phyloP scores from a whole-genome alignment of 2,113 vertebrate species.

The Regulus satrapa region DNA sequence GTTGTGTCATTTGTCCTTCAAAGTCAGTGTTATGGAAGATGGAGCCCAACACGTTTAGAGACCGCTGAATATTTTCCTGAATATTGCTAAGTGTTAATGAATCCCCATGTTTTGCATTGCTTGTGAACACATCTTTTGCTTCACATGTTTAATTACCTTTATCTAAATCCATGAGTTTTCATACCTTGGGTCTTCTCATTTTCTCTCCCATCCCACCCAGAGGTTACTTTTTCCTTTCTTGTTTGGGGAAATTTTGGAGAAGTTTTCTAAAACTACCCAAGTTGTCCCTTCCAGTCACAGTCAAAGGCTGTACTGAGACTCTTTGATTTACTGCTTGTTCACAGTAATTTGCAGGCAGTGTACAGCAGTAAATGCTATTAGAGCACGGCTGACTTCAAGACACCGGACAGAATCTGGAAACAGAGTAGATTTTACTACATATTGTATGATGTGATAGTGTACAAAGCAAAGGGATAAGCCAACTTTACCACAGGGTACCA shows the following conservation, averaged over 20 bases:
- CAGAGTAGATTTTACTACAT: neutral
- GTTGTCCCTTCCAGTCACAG: neutral
- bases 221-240: neutral
- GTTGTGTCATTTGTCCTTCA: neutral
- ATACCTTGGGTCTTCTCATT: neutral
- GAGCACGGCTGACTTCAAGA: neutral
- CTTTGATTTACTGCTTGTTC: neutral
- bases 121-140: neutral
- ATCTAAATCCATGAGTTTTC: neutral
- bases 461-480: neutral
- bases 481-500: neutral
- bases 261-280: neutral
- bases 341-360: neutral
- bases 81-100: neutral
- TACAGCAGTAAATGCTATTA: neutral
- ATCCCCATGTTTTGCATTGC: neutral
- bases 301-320: neutral
- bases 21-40: fast-evolving
- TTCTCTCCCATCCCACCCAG: neutral
- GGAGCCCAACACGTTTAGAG: neutral
- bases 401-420: neutral
- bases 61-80: neutral
- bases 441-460: neutral
- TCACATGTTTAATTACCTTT: neutral
- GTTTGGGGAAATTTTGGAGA: neutral